Conservation (phyloP, 2,888 invertebrate genomes). For the Xylota segnis region DNA sequence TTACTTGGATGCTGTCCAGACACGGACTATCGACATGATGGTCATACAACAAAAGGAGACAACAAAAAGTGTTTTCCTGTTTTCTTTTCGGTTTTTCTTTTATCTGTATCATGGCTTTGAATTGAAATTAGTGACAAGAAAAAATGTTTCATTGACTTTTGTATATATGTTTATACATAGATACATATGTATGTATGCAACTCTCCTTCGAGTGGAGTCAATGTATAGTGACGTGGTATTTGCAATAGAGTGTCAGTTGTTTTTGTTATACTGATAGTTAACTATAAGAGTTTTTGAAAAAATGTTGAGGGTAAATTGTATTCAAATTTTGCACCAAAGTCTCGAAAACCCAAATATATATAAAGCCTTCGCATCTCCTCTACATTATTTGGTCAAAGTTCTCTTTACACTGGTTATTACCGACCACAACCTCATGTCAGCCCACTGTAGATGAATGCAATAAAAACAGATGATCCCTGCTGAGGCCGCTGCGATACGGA, state of each 20-base stretch:
- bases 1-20: constrained; percentile 16
- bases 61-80: neutral
- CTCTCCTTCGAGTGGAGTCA: neutral
- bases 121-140: constrained; percentile 11
- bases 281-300: too few species aligned
- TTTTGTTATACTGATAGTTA: neutral
- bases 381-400: too few species aligned
- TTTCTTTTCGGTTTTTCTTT: constrained; percentile 12
- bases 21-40: constrained; percentile 18
- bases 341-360: too few species aligned
- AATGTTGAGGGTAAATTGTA: too few species aligned
- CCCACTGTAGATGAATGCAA: too few species aligned
- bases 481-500: too few species aligned
- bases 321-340: too few species aligned
- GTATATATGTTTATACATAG: neutral
- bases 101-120: constrained; percentile 9
- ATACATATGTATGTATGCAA: neutral
- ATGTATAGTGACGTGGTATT: constrained; percentile 17
- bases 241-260: neutral
- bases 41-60: constrained; percentile 2
- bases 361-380: too few species aligned
- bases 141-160: neutral
- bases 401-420: too few species aligned
- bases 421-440: too few species aligned
- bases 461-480: too few species aligned